A percentile compares a stretch with the other conserved stretches of the same genome.
These are phyloP conservation scores for Cheilosia grossa DNA, from an alignment of 2,888 invertebrate genomes.

Conservation along the genomic window DNA sequence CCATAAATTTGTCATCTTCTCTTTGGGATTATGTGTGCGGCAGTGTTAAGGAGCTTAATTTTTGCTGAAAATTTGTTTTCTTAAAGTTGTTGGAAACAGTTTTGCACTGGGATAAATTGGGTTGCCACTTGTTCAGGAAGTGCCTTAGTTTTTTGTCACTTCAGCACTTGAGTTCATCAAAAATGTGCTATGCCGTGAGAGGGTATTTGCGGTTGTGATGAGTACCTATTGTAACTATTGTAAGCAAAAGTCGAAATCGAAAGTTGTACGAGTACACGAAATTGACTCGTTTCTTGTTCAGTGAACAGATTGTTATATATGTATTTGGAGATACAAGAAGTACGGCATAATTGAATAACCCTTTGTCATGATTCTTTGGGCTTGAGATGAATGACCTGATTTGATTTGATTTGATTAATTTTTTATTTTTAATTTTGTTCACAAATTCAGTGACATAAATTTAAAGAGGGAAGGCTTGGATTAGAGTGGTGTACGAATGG, in stretches of 20 bases:
- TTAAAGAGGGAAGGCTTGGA: no score
- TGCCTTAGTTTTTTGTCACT: neutral
- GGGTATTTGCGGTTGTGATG: neutral
- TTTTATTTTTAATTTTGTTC: neutral
- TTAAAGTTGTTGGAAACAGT: slow-evolving; percentile 42
- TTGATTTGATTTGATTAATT: neutral
- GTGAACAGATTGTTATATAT: neutral
- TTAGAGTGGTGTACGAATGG: no score
- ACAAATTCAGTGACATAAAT: no score
- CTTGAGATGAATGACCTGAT: neutral
- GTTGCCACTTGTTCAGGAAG: neutral
- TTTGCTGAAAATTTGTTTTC: slow-evolving; percentile 61
- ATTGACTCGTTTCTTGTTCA: neutral
- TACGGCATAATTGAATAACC: neutral
- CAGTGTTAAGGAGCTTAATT: slow-evolving; percentile 8
- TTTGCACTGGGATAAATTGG: neutral
- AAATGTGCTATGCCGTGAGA: neutral
- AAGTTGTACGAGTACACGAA: neutral
- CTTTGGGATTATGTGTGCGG: neutral
- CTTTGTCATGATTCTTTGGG: neutral
- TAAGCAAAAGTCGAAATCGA: neutral
- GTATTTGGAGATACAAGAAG: neutral
- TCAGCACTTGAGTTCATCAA: neutral
- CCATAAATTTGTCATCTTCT: slow-evolving; percentile 33
- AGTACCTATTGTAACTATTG: neutral